Conservation (phyloP, 2,113 vertebrate species). For the Mola mola region DNA sequence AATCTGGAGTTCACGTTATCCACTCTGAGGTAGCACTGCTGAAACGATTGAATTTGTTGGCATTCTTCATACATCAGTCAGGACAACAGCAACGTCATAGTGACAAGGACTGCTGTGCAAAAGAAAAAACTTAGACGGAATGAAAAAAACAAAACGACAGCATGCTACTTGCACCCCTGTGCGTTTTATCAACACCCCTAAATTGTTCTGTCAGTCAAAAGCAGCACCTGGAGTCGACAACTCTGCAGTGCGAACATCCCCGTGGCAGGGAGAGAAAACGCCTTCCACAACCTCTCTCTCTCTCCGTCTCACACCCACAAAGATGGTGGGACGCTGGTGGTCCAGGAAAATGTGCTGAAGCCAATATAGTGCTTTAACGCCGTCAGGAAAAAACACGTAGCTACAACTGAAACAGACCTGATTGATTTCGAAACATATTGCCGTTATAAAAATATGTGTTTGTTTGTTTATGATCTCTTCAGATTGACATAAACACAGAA, state of each 20-base stretch:
- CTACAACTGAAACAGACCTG: conserved; percentile 19
- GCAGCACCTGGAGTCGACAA: conserved; percentile 58
- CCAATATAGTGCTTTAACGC: conserved; percentile 46
- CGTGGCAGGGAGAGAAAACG: conserved; percentile 51
- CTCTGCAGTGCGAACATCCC: conserved; percentile 50
- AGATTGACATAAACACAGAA: neutral
- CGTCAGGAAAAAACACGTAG: conserved; percentile 47
- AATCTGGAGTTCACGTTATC: too few relatives aligned
- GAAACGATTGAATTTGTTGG: too few relatives aligned
- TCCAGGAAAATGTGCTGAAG: conserved; percentile 38
- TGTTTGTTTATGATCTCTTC: conserved; percentile 17
- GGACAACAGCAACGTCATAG: too few relatives aligned
- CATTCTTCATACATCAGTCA: too few relatives aligned
- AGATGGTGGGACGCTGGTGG: conserved; percentile 12
- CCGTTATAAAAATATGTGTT: conserved; percentile 47
- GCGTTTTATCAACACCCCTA: conserved; percentile 41
- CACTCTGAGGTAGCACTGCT: too few relatives aligned
- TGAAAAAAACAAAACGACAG: neutral
- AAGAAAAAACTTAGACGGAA: too few relatives aligned
- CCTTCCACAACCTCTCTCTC: conserved; percentile 28
- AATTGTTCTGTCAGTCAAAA: conserved; percentile 72
- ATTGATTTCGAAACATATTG: conserved; percentile 55
- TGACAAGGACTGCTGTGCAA: too few relatives aligned
- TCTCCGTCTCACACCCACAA: conserved; percentile 11
- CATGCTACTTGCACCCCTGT: neutral